These are phyloP conservation scores for Hyphantria cunea DNA, from an alignment of 1,140 invertebrate genomes.

Conservation along the genomic window DNA sequence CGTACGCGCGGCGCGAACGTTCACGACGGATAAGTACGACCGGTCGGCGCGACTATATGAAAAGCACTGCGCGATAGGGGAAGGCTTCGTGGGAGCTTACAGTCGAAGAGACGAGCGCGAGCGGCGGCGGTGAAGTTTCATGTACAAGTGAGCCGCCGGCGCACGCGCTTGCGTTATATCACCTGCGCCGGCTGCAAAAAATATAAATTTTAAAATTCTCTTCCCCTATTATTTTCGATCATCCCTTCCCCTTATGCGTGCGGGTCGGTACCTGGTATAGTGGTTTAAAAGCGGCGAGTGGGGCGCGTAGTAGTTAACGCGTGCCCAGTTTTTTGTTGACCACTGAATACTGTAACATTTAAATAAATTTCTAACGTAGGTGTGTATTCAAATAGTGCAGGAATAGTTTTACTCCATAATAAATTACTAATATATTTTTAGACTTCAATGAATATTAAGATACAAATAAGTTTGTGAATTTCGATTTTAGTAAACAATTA, in stretches of 20 bases:
- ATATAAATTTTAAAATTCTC: slow-evolving; percentile 81
- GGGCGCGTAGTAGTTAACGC: slow-evolving; percentile 62
- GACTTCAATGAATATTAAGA: no score
- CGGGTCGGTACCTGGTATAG: slow-evolving; percentile 75
- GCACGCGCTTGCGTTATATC: slow-evolving; percentile 79
- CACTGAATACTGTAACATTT: slow-evolving; percentile 51
- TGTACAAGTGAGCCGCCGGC: slow-evolving; percentile 77
- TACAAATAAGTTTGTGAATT: no score
- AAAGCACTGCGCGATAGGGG: slow-evolving; percentile 68
- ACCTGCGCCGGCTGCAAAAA: slow-evolving; percentile 81
- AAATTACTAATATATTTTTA: no score
- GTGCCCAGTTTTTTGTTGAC: slow-evolving; percentile 75
- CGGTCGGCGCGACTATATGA: slow-evolving; percentile 60
- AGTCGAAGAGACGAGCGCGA: slow-evolving; percentile 47
- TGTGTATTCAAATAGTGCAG: no score
- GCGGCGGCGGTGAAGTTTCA: slow-evolving; percentile 66
- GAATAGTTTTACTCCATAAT: no score
- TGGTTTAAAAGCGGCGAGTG: slow-evolving; percentile 47
- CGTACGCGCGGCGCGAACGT: slow-evolving; percentile 54
- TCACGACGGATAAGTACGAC: slow-evolving; percentile 51
- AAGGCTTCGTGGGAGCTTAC: slow-evolving; percentile 69
- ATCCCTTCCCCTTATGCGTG: slow-evolving; percentile 77
- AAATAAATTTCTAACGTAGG: slow-evolving; percentile 19
- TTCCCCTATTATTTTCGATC: slow-evolving; percentile 81
- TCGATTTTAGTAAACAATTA: no score